A percentile compares a stretch with the other conserved stretches of the same genome.
phyloP scores from a whole-genome alignment of 1,140 invertebrate species.

The Zaprionus capensis region DNA sequence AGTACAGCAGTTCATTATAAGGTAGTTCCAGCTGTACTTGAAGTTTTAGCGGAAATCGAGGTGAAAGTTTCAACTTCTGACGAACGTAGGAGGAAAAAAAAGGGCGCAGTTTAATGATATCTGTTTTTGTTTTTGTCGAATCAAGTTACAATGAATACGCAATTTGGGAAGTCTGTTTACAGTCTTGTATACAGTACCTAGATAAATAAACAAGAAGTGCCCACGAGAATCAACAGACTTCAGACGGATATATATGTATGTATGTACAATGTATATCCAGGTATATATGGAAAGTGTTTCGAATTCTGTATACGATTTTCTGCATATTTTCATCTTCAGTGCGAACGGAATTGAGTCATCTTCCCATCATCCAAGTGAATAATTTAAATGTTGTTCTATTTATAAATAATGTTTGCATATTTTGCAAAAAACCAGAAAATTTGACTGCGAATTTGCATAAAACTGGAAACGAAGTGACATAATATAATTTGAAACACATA shows the following conservation, averaged over 20 bases:
- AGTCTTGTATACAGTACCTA: neutral
- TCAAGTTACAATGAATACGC: neutral
- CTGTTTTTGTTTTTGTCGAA: conserved; percentile 1
- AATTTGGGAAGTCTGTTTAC: neutral
- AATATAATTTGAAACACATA: neutral
- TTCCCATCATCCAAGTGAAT: conserved; percentile 7
- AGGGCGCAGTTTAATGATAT: conserved; percentile 3
- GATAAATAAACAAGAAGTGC: neutral
- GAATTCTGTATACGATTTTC: conserved; percentile 30
- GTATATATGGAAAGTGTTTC: conserved; percentile 21
- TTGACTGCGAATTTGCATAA: conserved; percentile 16
- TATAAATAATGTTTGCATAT: conserved; percentile 40
- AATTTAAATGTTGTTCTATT: conserved; percentile 34
- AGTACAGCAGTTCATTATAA: neutral
- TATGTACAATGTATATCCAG: neutral
- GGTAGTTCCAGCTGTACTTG: conserved; percentile 1
- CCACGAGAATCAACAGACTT: neutral
- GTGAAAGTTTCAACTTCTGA: conserved; percentile 53
- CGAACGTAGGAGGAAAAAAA: conserved; percentile 31
- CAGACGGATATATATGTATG: neutral
- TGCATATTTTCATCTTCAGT: conserved; percentile 32
- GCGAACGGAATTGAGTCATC: conserved; percentile 33
- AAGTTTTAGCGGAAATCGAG: conserved; percentile 52
- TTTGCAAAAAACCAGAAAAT: conserved; percentile 25
- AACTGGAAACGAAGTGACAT: conserved; percentile 22